Evolutionary conservation across 2,797 vertebrate genomes (phyloP).

Genomic region (Ptychadena robeensis): DNA sequence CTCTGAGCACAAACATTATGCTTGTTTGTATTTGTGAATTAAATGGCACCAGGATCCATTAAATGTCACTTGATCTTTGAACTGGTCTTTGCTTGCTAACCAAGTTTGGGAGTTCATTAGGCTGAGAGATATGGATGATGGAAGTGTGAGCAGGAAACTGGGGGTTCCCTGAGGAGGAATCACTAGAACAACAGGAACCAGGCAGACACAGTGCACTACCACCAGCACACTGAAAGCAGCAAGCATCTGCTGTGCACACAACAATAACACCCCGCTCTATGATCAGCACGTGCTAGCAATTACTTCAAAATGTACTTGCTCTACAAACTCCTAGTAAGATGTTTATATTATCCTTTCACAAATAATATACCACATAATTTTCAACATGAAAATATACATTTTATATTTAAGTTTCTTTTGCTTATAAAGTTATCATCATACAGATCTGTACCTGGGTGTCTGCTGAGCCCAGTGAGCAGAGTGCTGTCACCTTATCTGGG

Average conservation of each 20-base stretch:
- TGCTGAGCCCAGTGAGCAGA: constrained; percentile 3
- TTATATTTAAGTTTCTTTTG: neutral
- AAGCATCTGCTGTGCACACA: neutral
- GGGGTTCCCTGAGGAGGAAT: constrained; percentile 30
- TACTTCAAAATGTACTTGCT: neutral
- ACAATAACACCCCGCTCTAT: neutral
- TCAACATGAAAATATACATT: neutral
- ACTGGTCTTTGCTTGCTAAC: constrained; percentile 82
- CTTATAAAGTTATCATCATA: neutral
- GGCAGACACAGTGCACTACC: neutral
- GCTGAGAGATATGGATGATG: constrained; percentile 26
- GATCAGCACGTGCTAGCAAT: neutral
- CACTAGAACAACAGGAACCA: constrained; percentile 24
- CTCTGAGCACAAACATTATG: neutral
- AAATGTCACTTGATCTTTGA: constrained; percentile 75
- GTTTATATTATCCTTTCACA: too few species aligned
- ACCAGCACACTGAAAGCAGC: neutral
- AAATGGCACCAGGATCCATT: constrained; percentile 67
- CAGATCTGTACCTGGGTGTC: neutral
- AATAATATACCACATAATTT: too few species aligned
- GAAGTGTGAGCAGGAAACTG: constrained; percentile 41
- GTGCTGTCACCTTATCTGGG: neutral
- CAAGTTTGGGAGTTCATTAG: constrained; percentile 84
- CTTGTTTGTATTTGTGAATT: constrained; percentile 55
- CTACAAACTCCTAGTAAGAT: neutral